Evolutionary conservation across 2,888 invertebrate genomes (phyloP).

Genomic region (Axea sp.): DNA sequence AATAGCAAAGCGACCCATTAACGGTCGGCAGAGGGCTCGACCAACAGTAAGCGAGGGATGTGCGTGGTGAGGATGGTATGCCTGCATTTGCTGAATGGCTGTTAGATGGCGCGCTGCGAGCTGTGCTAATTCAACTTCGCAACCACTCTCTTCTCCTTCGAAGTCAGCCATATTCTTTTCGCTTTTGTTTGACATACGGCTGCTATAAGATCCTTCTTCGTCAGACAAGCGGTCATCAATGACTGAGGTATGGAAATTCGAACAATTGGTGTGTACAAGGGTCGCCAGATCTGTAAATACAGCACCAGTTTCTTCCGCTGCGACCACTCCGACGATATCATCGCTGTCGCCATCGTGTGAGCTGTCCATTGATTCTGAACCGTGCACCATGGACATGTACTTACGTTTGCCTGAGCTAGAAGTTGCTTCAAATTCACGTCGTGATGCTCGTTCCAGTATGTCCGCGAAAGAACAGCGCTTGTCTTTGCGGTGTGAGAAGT

Average conservation of each 20-base stretch:
- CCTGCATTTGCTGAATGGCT: conserved; percentile 76
- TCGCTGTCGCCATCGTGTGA: conserved; percentile 77
- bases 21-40: conserved; percentile 72
- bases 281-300: conserved; percentile 80
- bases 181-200: conserved; percentile 94
- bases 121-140: conserved; percentile 90
- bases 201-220: conserved; percentile 91
- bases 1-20: conserved; percentile 47
- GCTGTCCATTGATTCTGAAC: conserved; percentile 74
- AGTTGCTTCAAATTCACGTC: conserved; percentile 64
- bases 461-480: conserved; percentile 62
- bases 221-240: conserved; percentile 77
- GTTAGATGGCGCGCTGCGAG: conserved; percentile 83
- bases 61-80: conserved; percentile 76
- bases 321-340: conserved; percentile 73
- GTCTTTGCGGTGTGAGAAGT: conserved; percentile 2
- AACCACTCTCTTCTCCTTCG: conserved; percentile 93
- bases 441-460: conserved; percentile 73
- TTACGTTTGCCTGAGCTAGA: conserved; percentile 67
- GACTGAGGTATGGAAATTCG: conserved; percentile 73
- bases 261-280: conserved; percentile 77
- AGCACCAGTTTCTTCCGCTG: conserved; percentile 73
- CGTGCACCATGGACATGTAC: conserved; percentile 70
- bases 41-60: conserved; percentile 74
- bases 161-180: conserved; percentile 97